Evolutionary conservation across 2,888 invertebrate species (phyloP).

Genomic region (Thelaira solivaga): DNA sequence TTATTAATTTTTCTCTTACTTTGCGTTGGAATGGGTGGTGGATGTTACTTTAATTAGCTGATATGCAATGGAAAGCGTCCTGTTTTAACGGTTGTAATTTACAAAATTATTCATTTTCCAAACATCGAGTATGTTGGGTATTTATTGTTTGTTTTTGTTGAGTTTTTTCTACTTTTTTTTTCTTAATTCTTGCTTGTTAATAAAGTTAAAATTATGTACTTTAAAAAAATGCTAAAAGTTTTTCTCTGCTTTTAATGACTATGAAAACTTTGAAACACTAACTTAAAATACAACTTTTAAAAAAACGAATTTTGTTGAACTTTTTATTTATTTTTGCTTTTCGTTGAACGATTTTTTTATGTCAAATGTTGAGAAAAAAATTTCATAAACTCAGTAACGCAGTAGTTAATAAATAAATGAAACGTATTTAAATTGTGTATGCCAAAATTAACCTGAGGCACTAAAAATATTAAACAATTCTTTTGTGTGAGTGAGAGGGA

Average conservation of each 20-base stretch:
- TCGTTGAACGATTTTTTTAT: conserved; percentile 4
- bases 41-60: no score
- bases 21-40: no score
- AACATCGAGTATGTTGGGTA: no score
- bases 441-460: conserved; percentile 46
- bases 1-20: no score
- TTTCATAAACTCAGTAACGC: neutral
- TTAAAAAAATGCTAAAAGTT: conserved; percentile 3
- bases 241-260: conserved; percentile 35
- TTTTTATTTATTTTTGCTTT: no score
- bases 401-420: conserved; percentile 34
- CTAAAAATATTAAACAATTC: conserved; percentile 46
- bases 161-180: conserved; percentile 2
- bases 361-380: neutral
- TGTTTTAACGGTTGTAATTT: no score
- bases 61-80: no score
- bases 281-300: conserved; percentile 38
- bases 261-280: conserved; percentile 14
- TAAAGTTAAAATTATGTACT: conserved; percentile 34
- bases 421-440: conserved; percentile 35
- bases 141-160: no score
- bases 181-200: conserved; percentile 36
- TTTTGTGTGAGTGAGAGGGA: neutral
- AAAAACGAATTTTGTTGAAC: conserved; percentile 33
- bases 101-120: no score